These are phyloP conservation scores for Sylvilagus bachmani DNA, from an alignment of 2,113 vertebrate species.

Conservation along the genomic window DNA sequence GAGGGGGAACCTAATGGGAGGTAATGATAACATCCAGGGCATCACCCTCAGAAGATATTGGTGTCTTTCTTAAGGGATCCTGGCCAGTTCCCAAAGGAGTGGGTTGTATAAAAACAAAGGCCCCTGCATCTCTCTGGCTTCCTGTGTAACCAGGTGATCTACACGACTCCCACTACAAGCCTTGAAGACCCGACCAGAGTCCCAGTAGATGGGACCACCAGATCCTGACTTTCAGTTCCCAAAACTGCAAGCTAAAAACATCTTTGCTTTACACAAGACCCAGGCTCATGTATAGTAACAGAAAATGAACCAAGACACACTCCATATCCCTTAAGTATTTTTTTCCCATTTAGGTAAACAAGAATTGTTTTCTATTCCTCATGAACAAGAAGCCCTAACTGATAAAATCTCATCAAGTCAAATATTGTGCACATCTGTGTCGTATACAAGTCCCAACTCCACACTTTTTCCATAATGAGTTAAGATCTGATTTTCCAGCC, in stretches of 20 bases:
- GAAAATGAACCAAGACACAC: background rate
- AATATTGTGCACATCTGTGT: background rate
- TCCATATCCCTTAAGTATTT: background rate
- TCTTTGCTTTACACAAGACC: background rate
- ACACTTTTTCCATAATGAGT: background rate
- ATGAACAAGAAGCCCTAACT: background rate
- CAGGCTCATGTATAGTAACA: background rate
- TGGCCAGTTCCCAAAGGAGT: too few relatives aligned
- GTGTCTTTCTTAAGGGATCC: too few relatives aligned
- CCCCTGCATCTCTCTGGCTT: background rate
- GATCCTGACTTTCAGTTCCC: background rate
- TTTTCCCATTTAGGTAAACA: background rate
- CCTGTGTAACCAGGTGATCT: background rate
- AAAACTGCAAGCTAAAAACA: background rate
- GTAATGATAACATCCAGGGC: too few relatives aligned
- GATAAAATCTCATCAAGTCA: background rate
- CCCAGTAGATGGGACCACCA: background rate
- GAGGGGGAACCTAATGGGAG: too few relatives aligned
- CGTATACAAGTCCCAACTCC: background rate
- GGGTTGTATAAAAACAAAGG: too few relatives aligned
- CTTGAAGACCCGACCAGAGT: background rate
- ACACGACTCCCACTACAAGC: too few relatives aligned
- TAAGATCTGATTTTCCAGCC: background rate
- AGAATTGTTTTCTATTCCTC: conserved; percentile 2
- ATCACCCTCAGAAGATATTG: too few relatives aligned